Conservation (phyloP, 2,797 vertebrate species). For the Chiroxiphia lanceolata region DNA sequence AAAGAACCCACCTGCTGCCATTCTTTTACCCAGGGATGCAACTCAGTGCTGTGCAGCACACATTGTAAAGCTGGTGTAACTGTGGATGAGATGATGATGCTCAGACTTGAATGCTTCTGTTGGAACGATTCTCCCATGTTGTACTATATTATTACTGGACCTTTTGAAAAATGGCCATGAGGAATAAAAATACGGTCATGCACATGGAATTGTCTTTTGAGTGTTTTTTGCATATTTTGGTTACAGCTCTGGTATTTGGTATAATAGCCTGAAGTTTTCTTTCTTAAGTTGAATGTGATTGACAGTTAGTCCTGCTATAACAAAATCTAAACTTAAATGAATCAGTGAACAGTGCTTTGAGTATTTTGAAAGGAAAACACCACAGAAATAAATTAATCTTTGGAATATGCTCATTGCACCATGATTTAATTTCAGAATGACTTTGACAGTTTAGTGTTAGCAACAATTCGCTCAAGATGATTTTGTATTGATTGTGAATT, state of each 20-base stretch:
- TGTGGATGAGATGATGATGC: not conserved
- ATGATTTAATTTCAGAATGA: not conserved
- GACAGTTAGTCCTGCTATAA: not conserved
- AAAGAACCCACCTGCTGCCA: not conserved
- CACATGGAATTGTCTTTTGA: not conserved
- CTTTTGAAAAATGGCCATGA: not conserved
- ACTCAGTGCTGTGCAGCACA: not conserved
- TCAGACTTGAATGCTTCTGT: not conserved
- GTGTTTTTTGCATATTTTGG: not conserved
- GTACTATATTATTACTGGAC: not conserved
- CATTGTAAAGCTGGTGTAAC: not conserved
- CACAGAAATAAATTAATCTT: not conserved
- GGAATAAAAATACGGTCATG: fast-evolving
- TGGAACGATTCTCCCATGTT: not conserved
- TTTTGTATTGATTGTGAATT: not conserved
- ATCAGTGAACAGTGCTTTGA: not conserved
- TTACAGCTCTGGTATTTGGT: not conserved
- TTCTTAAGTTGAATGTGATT: not conserved
- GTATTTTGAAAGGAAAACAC: not conserved
- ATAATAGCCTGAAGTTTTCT: not conserved
- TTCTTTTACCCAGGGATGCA: not conserved
- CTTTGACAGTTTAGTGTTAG: not conserved
- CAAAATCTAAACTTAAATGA: not conserved
- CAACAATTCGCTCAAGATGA: not conserved
- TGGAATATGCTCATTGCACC: not conserved